Base-by-base conservation (phyloP, 1,140 invertebrate species). In the Bombus sylvicola region DNA sequence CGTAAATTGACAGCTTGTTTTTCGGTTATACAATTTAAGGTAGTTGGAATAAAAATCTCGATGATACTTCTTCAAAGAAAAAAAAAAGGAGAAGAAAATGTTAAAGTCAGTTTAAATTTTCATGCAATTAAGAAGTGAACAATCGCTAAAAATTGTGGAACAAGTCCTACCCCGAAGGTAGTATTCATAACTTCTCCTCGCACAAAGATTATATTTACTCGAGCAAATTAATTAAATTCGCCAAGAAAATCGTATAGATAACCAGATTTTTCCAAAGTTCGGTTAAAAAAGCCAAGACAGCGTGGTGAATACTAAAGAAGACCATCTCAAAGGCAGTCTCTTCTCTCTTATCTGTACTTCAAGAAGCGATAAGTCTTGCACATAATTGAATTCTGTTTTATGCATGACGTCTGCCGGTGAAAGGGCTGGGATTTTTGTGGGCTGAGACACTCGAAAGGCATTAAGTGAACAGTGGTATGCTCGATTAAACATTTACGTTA, bases 341-440 rank as follows among this genome's bases (percentile, higher is more conserved):
- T 8, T n/a, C 28, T 37, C 53, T 64, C 34, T 39, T 73, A 85
- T 85, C 77, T 72, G 66, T 31, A 31, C 57, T 53, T 37, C 69
- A n/a, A n/a, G 34, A 77, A 80, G 69, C 83, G 83, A 85, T 85
- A 85, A 85, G 53, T 85, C 68, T 80, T 68, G 37, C 47, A 12
- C 47, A 85, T 84, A 85, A 85, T 85, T 85, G 83, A 85, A 80
- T 85, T 53, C 31, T 43, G 66, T 68, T 72, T 80, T 80, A 85
- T 62, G 77, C 83, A 72, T 72, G 68, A 71, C 77, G 83, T 85
- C 68, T 72, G 76, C 57, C 13, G 15, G 66, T 39, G 39, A 53
- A 73, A 62, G 28, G 34, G 39, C n/a, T 22, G 53, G 39, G 41
- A 72, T 80, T 47, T 85, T 62, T 57, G 31, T 53, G 18, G 18